Evolutionary conservation across 1,140 invertebrate genomes (phyloP).

Genomic region (Rhopalosiphum padi): DNA sequence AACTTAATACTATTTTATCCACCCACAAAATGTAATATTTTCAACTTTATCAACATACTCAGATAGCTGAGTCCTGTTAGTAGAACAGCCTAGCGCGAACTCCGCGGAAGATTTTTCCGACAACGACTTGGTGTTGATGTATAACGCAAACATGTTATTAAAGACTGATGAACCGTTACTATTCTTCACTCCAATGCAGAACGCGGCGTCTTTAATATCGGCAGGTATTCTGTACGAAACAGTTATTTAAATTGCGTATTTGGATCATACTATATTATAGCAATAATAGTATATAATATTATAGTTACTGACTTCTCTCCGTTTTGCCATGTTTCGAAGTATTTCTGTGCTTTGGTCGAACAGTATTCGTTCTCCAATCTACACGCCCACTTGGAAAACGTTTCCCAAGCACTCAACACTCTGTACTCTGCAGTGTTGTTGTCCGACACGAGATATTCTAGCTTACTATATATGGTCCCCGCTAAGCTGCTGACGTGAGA

Average conservation of each 20-base stretch:
- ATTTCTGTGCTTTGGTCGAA: background rate
- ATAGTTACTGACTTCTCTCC: background rate
- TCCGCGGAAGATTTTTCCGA: slow-evolving; percentile 51
- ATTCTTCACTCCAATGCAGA: slow-evolving; percentile 53
- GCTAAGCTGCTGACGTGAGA: background rate
- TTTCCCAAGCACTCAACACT: background rate
- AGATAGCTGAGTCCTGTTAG: slow-evolving; percentile 34
- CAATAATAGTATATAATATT: background rate
- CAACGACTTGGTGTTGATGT: slow-evolving; percentile 18
- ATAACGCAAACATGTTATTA: slow-evolving; percentile 44
- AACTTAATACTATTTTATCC: too few relatives aligned
- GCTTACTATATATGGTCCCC: background rate
- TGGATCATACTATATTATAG: too few relatives aligned
- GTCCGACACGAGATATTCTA: background rate
- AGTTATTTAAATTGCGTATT: background rate
- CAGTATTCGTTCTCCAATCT: background rate
- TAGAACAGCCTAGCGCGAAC: slow-evolving; percentile 53
- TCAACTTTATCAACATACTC: too few relatives aligned
- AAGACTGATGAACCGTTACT: background rate
- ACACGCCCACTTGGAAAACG: background rate
- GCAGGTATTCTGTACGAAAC: slow-evolving; percentile 30
- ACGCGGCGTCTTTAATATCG: slow-evolving; percentile 56
- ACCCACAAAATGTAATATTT: too few relatives aligned
- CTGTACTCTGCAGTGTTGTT: background rate
- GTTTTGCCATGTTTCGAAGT: background rate